Evolutionary conservation across 2,888 invertebrate genomes (phyloP).

Genomic region (Allolobophora icterica): DNA sequence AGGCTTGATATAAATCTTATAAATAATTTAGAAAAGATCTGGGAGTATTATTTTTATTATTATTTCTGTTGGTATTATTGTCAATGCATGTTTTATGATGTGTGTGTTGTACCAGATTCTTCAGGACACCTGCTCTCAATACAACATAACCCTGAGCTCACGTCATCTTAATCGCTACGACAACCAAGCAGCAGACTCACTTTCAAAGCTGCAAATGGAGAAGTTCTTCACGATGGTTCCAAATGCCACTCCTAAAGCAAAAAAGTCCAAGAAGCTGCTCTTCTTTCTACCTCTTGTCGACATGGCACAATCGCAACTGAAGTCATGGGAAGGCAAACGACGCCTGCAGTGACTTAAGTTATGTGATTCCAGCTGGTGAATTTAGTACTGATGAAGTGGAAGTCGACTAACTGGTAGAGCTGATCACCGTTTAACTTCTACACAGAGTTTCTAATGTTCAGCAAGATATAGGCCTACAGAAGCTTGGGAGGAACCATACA

Average conservation of each 20-base stretch:
- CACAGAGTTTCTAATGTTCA: too few species aligned
- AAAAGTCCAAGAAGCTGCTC: conserved; percentile 52
- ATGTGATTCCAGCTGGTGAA: too few species aligned
- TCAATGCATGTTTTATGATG: neutral
- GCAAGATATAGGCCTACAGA: too few species aligned
- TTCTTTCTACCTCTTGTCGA: conserved; percentile 47
- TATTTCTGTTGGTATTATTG: neutral
- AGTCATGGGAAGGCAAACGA: neutral
- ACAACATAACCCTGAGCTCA: conserved; percentile 48
- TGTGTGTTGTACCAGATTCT: conserved; percentile 39
- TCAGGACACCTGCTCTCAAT: conserved; percentile 43
- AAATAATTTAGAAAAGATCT: neutral
- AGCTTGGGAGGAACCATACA: too few species aligned
- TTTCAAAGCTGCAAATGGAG: conserved; percentile 48
- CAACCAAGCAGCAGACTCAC: conserved; percentile 51
- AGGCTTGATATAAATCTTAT: neutral
- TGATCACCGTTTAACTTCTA: too few species aligned
- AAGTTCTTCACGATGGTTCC: conserved; percentile 50
- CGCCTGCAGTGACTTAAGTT: neutral
- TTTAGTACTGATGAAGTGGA: too few species aligned
- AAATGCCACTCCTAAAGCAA: conserved; percentile 46
- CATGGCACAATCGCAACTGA: neutral
- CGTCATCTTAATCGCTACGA: conserved; percentile 46
- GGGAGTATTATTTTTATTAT: neutral
- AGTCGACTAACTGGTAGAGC: too few species aligned